Evolutionary conservation across 2,888 invertebrate genomes (phyloP).

Genomic region (Pterostichus madidus): DNA sequence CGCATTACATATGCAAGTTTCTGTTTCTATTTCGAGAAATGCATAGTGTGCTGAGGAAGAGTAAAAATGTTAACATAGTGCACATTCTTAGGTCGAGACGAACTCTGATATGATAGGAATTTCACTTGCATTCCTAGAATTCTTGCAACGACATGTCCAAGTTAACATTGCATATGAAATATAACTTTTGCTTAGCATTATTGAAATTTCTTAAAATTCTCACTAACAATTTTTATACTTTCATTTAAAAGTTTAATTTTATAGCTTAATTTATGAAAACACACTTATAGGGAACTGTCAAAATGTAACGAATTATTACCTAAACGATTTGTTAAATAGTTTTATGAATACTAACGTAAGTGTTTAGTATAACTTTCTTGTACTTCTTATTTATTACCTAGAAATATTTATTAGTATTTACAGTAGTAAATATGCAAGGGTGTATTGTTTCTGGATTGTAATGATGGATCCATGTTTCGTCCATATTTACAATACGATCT

Average conservation of each 20-base stretch:
- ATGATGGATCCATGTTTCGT: too few species aligned
- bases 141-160: slow-evolving; percentile 20
- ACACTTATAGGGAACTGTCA: neutral
- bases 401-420: too few species aligned
- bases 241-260: neutral
- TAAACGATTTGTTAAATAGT: too few species aligned
- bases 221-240: slow-evolving; percentile 35
- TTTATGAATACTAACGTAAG: too few species aligned
- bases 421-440: too few species aligned
- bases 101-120: slow-evolving; percentile 36
- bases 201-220: slow-evolving; percentile 37
- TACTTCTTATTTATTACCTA: too few species aligned
- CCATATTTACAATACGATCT: too few species aligned
- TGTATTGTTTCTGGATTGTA: too few species aligned
- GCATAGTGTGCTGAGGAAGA: neutral
- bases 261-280: slow-evolving; percentile 8
- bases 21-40: neutral
- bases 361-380: too few species aligned
- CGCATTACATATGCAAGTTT: neutral
- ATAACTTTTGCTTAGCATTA: slow-evolving; percentile 34
- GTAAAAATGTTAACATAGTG: slow-evolving; percentile 16
- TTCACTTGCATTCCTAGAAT: slow-evolving; percentile 20
- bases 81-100: slow-evolving; percentile 39
- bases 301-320: too few species aligned
- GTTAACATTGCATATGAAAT: slow-evolving; percentile 45